phyloP scores from a whole-genome alignment of 2,113 vertebrate genomes.

The Ceyx melanurus region DNA sequence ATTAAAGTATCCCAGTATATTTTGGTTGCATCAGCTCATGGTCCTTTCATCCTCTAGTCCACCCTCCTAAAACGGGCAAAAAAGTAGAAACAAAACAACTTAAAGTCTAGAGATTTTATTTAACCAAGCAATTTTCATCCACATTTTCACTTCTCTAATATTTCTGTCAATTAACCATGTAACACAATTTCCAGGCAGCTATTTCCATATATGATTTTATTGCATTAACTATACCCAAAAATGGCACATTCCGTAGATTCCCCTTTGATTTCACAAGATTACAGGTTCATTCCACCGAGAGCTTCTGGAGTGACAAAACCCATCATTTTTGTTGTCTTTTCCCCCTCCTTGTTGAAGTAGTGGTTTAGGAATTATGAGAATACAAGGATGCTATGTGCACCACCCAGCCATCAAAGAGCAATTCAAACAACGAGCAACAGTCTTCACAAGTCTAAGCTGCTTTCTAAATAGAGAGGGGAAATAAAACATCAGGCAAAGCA shows the following conservation, averaged over 20 bases:
- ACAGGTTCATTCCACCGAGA: background rate
- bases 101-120: background rate
- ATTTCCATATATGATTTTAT: background rate
- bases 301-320: background rate
- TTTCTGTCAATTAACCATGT: background rate
- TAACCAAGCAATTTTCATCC: background rate
- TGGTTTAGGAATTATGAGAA: background rate
- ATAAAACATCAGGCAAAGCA: background rate
- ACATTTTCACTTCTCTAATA: background rate
- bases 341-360: background rate
- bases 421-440: background rate
- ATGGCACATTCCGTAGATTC: background rate
- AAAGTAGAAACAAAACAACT: rapidly evolving
- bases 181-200: background rate
- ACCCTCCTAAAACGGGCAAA: background rate
- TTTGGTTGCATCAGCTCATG: background rate
- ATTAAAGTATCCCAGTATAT: background rate
- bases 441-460: background rate
- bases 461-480: background rate
- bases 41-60: background rate
- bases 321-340: background rate
- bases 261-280: background rate
- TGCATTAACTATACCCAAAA: background rate
- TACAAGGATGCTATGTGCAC: background rate
- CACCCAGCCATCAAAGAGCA: background rate